A percentile compares a stretch with the other conserved stretches of the same genome.
Evolutionary conservation across 2,888 invertebrate species (phyloP).

Genomic region (Julus scandinavius): DNA sequence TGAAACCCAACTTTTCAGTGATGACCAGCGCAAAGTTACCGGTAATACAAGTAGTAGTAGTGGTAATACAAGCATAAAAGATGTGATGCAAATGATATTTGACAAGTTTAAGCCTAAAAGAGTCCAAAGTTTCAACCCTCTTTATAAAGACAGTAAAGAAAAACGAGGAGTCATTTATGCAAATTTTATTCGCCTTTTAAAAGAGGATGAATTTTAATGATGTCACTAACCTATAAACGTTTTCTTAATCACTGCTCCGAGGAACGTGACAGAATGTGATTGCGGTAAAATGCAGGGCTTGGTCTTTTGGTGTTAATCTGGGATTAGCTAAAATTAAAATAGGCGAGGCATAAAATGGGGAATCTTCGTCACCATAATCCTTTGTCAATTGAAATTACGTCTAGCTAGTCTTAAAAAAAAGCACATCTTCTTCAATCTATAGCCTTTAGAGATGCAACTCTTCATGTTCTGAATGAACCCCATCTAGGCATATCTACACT

Average conservation of each 20-base stretch:
- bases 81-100: not conserved
- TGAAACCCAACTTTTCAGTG: no score
- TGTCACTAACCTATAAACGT: slow-evolving; percentile 39
- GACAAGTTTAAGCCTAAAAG: not conserved
- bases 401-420: not conserved
- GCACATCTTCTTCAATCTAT: not conserved
- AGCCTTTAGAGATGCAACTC: not conserved
- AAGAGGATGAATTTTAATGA: slow-evolving; percentile 24
- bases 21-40: no score
- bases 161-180: not conserved
- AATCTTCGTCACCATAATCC: slow-evolving; percentile 34
- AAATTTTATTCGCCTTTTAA: slow-evolving; percentile 2
- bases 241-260: slow-evolving; percentile 20
- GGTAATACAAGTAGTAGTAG: no score
- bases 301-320: not conserved
- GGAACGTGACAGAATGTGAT: not conserved
- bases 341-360: slow-evolving; percentile 4
- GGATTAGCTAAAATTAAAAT: slow-evolving; percentile 36
- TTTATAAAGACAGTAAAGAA: not conserved
- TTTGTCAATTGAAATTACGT: slow-evolving; percentile 36
- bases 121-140: not conserved
- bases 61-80: no score
- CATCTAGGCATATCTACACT: not conserved
- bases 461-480: not conserved
- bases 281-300: not conserved